phyloP scores from a whole-genome alignment of 2,888 invertebrate species.

The Scaeva pyrastri region DNA sequence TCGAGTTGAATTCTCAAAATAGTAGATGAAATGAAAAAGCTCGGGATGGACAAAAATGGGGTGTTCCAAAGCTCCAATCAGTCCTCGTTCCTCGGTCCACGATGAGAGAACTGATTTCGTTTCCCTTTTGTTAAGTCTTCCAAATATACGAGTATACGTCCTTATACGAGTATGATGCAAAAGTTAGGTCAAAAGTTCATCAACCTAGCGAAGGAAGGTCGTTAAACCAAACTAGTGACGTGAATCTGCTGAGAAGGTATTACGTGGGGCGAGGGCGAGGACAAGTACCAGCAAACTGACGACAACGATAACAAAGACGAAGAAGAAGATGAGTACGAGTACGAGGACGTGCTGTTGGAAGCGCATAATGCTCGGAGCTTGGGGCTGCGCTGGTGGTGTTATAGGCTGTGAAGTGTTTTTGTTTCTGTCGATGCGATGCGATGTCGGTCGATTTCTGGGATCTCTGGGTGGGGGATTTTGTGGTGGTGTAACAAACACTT shows the following conservation, averaged over 20 bases:
- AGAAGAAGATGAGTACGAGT: neutral
- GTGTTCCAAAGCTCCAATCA: neutral
- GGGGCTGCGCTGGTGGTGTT: too few relatives aligned
- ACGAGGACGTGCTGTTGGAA: constrained; percentile 41
- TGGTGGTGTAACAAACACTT: constrained; percentile 18
- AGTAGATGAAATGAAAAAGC: constrained; percentile 61
- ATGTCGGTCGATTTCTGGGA: constrained; percentile 44
- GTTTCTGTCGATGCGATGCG: too few relatives aligned
- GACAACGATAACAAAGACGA: neutral
- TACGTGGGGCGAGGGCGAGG: constrained; percentile 43
- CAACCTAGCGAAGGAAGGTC: constrained; percentile 77
- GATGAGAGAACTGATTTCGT: constrained; percentile 47
- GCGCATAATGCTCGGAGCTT: constrained; percentile 6
- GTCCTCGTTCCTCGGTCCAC: neutral
- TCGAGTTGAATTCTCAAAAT: constrained; percentile 30
- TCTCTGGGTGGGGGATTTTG: constrained; percentile 36
- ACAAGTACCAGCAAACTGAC: constrained; percentile 3
- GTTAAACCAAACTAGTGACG: constrained; percentile 76
- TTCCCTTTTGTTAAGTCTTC: constrained; percentile 27
- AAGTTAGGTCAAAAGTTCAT: constrained; percentile 78
- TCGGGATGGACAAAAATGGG: constrained; percentile 57
- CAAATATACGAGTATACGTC: constrained; percentile 22
- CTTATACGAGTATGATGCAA: constrained; percentile 34
- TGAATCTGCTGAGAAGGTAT: constrained; percentile 50
- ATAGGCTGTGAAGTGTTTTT: constrained; percentile 23